Evolutionary conservation across 2,113 vertebrate species (phyloP).

Genomic region (Trochalopteron elliotii): DNA sequence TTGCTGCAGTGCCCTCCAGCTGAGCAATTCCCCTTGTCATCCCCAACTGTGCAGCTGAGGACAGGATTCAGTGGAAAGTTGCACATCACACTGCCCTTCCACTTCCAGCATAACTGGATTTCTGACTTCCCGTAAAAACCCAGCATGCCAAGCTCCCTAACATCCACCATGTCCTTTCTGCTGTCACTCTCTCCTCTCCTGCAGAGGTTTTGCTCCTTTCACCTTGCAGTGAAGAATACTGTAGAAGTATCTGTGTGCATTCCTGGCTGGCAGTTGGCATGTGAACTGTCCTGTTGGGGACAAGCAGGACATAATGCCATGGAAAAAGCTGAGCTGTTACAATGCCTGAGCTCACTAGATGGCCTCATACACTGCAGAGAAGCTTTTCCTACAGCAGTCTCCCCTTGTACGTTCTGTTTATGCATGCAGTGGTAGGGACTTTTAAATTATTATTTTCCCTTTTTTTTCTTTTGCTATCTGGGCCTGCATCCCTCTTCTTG

Average conservation of each 20-base stretch:
- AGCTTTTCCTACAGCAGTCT: background rate
- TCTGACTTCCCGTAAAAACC: background rate
- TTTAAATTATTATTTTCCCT: background rate
- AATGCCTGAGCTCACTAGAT: conserved; percentile 48
- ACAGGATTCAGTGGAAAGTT: background rate
- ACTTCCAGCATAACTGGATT: background rate
- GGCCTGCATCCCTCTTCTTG: background rate
- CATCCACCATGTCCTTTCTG: background rate
- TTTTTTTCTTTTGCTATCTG: background rate
- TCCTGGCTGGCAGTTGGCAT: background rate
- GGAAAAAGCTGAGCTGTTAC: background rate
- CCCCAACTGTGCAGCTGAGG: background rate
- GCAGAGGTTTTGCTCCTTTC: background rate
- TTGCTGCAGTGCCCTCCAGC: background rate
- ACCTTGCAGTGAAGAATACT: background rate
- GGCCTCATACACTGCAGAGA: conserved; percentile 20
- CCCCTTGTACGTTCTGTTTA: background rate
- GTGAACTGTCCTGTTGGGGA: no score
- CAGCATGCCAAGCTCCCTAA: background rate
- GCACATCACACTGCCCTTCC: background rate
- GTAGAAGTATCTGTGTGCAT: background rate
- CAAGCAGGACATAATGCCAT: no score
- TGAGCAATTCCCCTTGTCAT: background rate
- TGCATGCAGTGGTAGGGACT: background rate
- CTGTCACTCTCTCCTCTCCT: background rate